Evolutionary conservation across 2,113 vertebrate genomes (phyloP).

Genomic region (Myotis lucifugus): DNA sequence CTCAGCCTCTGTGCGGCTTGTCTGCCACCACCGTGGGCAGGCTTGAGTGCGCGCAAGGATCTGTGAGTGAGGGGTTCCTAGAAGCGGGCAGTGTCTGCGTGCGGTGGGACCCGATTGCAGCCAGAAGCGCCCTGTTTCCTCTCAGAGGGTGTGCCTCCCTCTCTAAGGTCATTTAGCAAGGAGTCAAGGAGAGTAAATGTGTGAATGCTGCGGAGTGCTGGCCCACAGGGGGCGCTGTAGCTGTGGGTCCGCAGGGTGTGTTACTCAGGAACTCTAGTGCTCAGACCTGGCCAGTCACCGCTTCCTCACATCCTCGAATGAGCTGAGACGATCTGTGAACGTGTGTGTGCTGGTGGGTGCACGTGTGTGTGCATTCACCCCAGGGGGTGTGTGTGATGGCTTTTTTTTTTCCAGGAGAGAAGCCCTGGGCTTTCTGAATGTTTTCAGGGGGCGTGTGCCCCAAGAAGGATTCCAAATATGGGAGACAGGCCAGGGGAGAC

Average conservation of each 20-base stretch:
- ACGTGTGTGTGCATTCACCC: neutral
- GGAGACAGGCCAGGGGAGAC: neutral
- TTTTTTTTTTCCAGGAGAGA: neutral
- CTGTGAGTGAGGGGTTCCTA: neutral
- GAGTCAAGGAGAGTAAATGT: rapidly evolving
- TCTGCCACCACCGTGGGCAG: neutral
- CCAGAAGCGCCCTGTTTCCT: neutral
- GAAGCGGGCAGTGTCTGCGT: neutral
- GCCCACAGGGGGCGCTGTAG: no score
- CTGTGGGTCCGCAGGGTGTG: no score
- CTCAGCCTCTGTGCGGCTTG: neutral
- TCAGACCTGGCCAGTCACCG: neutral
- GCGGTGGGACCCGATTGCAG: neutral
- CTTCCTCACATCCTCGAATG: neutral
- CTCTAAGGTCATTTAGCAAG: neutral
- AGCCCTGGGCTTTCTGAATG: neutral
- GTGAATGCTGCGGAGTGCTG: neutral
- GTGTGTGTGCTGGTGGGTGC: neutral
- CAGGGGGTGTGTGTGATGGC: neutral
- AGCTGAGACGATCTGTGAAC: neutral
- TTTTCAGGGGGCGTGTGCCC: neutral
- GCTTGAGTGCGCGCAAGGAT: neutral
- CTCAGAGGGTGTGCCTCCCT: no score
- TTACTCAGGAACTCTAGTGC: neutral
- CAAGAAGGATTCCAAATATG: neutral